A percentile compares a stretch with the other conserved stretches of the same genome.
phyloP scores from a whole-genome alignment of 2,113 vertebrate genomes.

The Accipiter virgatus region DNA sequence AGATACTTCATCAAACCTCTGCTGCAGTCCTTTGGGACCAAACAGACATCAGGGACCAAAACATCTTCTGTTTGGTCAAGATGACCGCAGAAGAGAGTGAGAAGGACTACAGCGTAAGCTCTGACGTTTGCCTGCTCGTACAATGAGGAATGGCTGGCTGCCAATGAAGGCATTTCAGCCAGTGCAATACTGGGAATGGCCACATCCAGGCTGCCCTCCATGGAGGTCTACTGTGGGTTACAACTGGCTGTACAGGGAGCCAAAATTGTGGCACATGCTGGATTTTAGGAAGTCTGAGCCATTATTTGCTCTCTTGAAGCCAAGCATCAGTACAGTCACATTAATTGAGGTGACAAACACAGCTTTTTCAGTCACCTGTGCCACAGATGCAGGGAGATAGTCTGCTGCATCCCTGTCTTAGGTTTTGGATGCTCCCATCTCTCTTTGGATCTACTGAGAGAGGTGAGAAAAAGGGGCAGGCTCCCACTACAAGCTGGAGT shows the following conservation, averaged over 20 bases:
- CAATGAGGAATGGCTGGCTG: not conserved
- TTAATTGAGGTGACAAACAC: not conserved
- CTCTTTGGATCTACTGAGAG: not conserved
- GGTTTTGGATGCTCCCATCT: not conserved
- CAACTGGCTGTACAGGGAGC: not conserved
- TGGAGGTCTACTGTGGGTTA: not conserved
- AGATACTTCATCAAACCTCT: not conserved
- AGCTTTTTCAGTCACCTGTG: not conserved
- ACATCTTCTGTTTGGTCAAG: not conserved
- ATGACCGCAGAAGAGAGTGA: not conserved
- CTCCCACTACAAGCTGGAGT: not conserved
- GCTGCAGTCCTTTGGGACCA: not conserved
- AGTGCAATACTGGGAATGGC: accelerated
- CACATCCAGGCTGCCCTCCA: not conserved
- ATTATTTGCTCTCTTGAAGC: not conserved
- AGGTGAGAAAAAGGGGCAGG: not conserved
- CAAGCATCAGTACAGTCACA: not conserved
- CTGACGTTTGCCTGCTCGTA: accelerated
- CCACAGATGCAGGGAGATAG: not conserved
- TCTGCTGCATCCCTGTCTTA: not conserved
- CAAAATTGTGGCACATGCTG: not conserved
- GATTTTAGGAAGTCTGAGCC: not conserved
- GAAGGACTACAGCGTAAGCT: not conserved
- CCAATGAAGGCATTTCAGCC: not conserved
- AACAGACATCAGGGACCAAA: not conserved